Evolutionary conservation across 2,113 vertebrate genomes (phyloP).

Genomic region (Elephantulus edwardii): DNA sequence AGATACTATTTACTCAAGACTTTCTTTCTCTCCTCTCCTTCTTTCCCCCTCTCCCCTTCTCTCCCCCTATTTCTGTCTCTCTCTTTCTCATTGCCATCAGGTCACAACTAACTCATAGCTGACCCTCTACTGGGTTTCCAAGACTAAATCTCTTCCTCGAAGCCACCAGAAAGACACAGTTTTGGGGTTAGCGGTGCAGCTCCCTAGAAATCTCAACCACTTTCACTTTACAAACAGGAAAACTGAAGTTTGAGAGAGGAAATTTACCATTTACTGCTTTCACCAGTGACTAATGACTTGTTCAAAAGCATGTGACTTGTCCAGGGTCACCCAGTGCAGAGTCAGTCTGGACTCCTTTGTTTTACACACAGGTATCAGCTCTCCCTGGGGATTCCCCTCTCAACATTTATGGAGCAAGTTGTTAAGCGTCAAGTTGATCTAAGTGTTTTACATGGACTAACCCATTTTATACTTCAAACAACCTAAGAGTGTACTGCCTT

Average conservation of each 20-base stretch:
- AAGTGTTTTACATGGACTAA: not conserved
- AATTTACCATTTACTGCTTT: not conserved
- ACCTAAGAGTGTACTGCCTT: not conserved
- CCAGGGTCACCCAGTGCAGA: not conserved
- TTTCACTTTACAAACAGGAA: not conserved
- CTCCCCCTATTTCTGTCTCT: no score
- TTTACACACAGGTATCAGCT: not conserved
- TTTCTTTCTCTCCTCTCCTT: not conserved
- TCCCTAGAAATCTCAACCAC: not conserved
- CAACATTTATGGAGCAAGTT: not conserved
- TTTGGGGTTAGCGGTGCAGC: not conserved
- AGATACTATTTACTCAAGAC: not conserved
- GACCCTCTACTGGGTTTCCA: no score
- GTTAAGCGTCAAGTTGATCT: not conserved
- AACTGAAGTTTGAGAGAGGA: not conserved
- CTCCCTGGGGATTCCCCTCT: not conserved
- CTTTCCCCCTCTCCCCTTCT: no score
- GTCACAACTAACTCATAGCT: no score
- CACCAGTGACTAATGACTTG: not conserved
- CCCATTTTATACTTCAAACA: not conserved
- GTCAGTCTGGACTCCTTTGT: not conserved
- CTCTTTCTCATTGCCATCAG: no score
- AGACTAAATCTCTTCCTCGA: no score
- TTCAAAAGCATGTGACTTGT: not conserved
- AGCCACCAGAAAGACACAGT: slow-evolving; percentile 7